A percentile compares a stretch with the other conserved stretches of the same genome.
Evolutionary conservation across 2,797 vertebrate species (phyloP).

Genomic region (Hafferia zeledoni): DNA sequence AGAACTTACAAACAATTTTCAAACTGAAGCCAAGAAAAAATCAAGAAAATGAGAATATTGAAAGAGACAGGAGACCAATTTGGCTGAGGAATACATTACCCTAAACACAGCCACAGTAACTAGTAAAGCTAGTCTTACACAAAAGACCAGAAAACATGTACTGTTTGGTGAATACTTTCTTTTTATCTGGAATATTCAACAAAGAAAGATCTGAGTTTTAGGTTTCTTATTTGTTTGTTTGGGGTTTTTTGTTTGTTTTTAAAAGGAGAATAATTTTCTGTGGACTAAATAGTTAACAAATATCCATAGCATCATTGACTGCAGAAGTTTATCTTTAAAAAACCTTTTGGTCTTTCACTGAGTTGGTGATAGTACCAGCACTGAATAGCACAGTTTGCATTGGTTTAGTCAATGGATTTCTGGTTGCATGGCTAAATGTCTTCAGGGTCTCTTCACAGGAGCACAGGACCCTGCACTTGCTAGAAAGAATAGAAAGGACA

Average conservation of each 20-base stretch:
- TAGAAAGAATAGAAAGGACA: not conserved
- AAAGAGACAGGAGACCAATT: not conserved
- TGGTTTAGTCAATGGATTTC: not conserved
- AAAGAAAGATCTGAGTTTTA: not conserved
- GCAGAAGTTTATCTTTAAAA: not conserved
- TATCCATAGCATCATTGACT: fast-evolving
- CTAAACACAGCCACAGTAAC: not conserved
- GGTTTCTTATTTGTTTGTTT: fast-evolving
- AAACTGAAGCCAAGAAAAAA: not conserved
- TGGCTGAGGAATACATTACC: not conserved
- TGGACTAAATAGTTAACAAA: not conserved
- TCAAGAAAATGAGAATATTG: not conserved
- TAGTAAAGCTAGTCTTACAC: not conserved
- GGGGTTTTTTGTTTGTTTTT: not conserved
- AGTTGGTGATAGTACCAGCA: not conserved
- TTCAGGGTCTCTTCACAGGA: not conserved
- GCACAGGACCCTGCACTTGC: not conserved
- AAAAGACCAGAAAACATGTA: not conserved
- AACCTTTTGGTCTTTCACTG: not conserved
- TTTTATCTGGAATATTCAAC: not conserved
- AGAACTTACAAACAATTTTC: slow-evolving; percentile 16
- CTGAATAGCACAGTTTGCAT: not conserved
- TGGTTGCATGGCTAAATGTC: not conserved
- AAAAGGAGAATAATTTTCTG: not conserved
- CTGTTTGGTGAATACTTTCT: not conserved